phyloP scores from a whole-genome alignment of 2,888 invertebrate species.

The Platycheirus albimanus region DNA sequence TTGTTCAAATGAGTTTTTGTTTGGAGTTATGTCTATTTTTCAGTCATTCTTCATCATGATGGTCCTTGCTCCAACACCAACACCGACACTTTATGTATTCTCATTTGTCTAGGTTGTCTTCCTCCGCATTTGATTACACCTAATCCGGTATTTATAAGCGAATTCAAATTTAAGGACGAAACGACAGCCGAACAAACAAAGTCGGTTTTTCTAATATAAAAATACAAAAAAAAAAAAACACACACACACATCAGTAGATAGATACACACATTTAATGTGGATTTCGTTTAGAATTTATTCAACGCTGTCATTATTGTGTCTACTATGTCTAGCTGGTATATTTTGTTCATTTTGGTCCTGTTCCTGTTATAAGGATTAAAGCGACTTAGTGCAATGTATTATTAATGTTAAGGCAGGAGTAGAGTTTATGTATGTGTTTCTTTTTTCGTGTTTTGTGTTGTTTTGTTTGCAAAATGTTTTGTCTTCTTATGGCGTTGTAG shows the following conservation, averaged over 20 bases:
- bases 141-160: constrained; percentile 73
- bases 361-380: constrained; percentile 59
- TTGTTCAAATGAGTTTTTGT: constrained; percentile 45
- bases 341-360: constrained; percentile 29
- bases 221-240: background rate
- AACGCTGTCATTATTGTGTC: constrained; percentile 27
- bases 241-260: background rate
- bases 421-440: constrained; percentile 20
- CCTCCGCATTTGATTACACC: constrained; percentile 63
- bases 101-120: constrained; percentile 11
- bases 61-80: constrained; percentile 1
- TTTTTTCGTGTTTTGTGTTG: background rate
- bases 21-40: constrained; percentile 19
- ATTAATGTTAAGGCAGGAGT: constrained; percentile 6
- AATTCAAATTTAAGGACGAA: constrained; percentile 65
- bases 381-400: constrained; percentile 25
- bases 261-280: background rate
- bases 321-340: too few species aligned
- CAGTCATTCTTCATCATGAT: constrained; percentile 20
- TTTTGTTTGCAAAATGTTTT: constrained; percentile 13
- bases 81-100: constrained; percentile 43
- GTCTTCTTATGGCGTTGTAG: constrained; percentile 6
- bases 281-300: constrained; percentile 4
- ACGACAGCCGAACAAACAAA: constrained; percentile 57
- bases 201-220: constrained; percentile 10